Percentiles rank a stretch among this genome's conserved stretches.
These are phyloP conservation scores for Brachionus asplanchnoidis DNA, from an alignment of 1,140 invertebrate species.

Conservation along the genomic window DNA sequence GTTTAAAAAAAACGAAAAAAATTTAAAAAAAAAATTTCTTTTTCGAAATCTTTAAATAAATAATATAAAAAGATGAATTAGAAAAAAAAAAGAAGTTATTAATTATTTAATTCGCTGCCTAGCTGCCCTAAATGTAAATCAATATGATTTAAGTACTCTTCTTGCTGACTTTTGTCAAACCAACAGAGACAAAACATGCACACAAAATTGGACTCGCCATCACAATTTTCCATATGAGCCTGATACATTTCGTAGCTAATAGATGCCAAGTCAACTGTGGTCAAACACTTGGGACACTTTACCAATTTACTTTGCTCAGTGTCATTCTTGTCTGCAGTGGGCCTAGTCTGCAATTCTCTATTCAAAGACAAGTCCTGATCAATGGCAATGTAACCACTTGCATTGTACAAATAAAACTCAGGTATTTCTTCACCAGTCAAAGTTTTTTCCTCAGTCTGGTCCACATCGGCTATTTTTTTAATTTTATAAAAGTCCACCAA, in stretches of 20 bases:
- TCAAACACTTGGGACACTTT: not conserved
- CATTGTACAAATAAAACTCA: not conserved
- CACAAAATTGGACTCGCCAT: not conserved
- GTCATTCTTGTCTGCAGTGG: not conserved
- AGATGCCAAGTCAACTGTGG: not conserved
- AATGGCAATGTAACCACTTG: not conserved
- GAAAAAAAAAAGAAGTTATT: not conserved
- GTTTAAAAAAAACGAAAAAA: not conserved
- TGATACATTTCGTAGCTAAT: not conserved
- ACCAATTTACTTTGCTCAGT: not conserved
- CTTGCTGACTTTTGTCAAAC: not conserved
- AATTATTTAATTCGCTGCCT: not conserved
- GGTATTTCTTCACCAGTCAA: not conserved
- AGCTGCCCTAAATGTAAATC: not conserved
- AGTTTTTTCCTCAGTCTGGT: not conserved
- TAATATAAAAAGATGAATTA: not conserved
- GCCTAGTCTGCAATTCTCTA: not conserved
- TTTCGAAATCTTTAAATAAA: not conserved
- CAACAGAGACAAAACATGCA: constrained; percentile 23
- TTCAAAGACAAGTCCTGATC: not conserved
- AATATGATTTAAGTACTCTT: not conserved
- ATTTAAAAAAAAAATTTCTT: not conserved
- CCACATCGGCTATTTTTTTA: not conserved
- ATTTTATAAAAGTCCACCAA: not conserved
- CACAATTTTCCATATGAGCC: not conserved